Conservation (phyloP, 2,797 vertebrate genomes). For the Spinibarbus caldwelli region DNA sequence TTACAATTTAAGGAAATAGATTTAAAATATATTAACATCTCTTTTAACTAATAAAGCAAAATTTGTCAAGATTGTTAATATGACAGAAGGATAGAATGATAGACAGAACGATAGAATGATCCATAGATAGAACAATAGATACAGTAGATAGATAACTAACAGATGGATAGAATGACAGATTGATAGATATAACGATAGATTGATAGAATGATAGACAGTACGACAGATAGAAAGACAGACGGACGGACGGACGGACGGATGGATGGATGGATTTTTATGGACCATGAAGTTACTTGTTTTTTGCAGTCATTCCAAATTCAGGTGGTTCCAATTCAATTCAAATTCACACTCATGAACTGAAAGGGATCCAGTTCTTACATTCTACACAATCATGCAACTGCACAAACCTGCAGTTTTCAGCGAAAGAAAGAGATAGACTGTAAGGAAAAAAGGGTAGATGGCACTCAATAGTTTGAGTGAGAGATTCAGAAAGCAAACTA, state of each 20-base stretch:
- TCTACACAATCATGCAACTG: not conserved
- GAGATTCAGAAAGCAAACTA: conserved; percentile 16
- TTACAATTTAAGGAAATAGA: not conserved
- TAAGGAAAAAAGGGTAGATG: not conserved
- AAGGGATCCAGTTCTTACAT: not conserved
- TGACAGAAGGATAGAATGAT: not conserved
- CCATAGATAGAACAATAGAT: not conserved
- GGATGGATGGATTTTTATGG: not conserved
- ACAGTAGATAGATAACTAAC: not conserved
- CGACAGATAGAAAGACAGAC: not conserved
- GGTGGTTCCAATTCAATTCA: too few relatives aligned
- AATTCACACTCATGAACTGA: not conserved
- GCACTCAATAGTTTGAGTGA: not conserved
- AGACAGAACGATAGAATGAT: not conserved
- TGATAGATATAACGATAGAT: not conserved
- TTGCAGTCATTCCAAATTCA: too few relatives aligned
- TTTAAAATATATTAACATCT: not conserved
- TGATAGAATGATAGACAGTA: not conserved
- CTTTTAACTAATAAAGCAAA: not conserved
- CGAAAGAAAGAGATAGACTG: not conserved
- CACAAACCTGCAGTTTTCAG: not conserved
- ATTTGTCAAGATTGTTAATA: not conserved
- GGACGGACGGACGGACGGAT: too few relatives aligned
- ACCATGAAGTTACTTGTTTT: too few relatives aligned
- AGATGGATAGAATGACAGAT: not conserved